Evolutionary conservation across 2,888 invertebrate species (phyloP).

Genomic region (Mesochorus sp.): DNA sequence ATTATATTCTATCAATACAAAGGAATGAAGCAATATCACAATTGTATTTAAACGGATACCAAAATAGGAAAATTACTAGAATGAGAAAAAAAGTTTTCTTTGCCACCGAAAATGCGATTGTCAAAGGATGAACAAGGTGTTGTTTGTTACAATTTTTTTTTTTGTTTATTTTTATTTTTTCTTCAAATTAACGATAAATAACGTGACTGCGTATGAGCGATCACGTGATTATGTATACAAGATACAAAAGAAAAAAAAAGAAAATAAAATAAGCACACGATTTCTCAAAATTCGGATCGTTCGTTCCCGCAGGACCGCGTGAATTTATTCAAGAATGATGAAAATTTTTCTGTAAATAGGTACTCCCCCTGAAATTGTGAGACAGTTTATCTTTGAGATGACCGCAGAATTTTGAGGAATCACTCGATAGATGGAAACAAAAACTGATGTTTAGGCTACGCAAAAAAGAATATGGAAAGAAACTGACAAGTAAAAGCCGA

Average conservation of each 20-base stretch:
- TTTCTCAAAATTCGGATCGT: constrained; percentile 60
- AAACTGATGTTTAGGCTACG: constrained; percentile 62
- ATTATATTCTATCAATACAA: constrained; percentile 45
- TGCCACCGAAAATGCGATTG: constrained; percentile 22
- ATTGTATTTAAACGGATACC: constrained; percentile 51
- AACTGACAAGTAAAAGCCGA: constrained; percentile 42
- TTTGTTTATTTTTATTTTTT: constrained; percentile 34
- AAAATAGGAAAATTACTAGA: constrained; percentile 23
- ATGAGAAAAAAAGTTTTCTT: constrained; percentile 33
- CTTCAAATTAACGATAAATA: background rate
- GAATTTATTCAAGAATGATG: constrained; percentile 43
- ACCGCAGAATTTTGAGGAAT: constrained; percentile 35
- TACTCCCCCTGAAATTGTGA: constrained; percentile 65
- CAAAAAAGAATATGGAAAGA: constrained; percentile 20
- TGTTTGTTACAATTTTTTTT: constrained; percentile 25
- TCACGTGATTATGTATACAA: background rate
- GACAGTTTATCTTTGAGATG: constrained; percentile 54
- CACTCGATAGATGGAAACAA: background rate
- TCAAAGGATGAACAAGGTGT: constrained; percentile 51
- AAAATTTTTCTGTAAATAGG: constrained; percentile 67
- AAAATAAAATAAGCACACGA: constrained; percentile 38
- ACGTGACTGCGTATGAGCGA: too few relatives aligned
- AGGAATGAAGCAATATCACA: constrained; percentile 43
- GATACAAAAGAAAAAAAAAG: constrained; percentile 3
- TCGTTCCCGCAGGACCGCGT: constrained; percentile 56